Percentiles rank a stretch among this genome's conserved stretches.
Evolutionary conservation across 2,888 invertebrate genomes (phyloP).

Genomic region (Slavum lentiscoides): DNA sequence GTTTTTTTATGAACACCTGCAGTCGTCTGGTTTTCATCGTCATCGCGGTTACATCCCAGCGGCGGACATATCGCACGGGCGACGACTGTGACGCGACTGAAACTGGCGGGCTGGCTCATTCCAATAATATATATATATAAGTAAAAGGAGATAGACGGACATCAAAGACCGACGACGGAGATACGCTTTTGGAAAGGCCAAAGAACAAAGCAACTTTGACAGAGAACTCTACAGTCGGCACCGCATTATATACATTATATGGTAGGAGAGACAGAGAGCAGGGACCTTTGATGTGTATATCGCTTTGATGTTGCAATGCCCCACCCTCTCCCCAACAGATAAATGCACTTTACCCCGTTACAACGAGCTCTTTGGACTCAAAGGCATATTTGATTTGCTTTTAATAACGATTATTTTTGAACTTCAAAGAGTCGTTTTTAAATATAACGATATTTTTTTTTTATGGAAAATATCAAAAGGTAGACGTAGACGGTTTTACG

Average conservation of each 20-base stretch:
- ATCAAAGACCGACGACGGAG: constrained; percentile 48
- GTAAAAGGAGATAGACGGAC: constrained; percentile 51
- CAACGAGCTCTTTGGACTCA: constrained; percentile 49
- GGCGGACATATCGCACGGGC: constrained; percentile 49
- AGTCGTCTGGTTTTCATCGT: constrained; percentile 35
- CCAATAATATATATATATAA: constrained; percentile 39
- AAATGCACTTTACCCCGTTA: constrained; percentile 53
- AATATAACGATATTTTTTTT: constrained; percentile 34
- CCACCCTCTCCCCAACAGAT: constrained; percentile 36
- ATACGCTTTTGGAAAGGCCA: constrained; percentile 49
- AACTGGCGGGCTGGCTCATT: constrained; percentile 50
- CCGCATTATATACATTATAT: constrained; percentile 51
- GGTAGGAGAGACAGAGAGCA: constrained; percentile 24
- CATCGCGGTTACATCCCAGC: constrained; percentile 33
- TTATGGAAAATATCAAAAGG: constrained; percentile 12
- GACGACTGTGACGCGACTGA: constrained; percentile 53
- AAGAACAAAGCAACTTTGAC: constrained; percentile 52
- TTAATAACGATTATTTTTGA: constrained; percentile 52
- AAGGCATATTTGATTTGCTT: constrained; percentile 53
- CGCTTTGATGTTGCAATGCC: constrained; percentile 48
- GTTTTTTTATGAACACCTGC: constrained; percentile 23
- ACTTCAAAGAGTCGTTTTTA: constrained; percentile 41
- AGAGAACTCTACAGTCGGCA: constrained; percentile 41
- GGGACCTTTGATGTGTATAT: constrained; percentile 50
- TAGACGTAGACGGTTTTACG: background rate